A percentile compares a stretch with the other conserved stretches of the same genome.
These are phyloP conservation scores for Zaprionus africanus DNA, from an alignment of 1,140 invertebrate genomes.

Conservation along the genomic window DNA sequence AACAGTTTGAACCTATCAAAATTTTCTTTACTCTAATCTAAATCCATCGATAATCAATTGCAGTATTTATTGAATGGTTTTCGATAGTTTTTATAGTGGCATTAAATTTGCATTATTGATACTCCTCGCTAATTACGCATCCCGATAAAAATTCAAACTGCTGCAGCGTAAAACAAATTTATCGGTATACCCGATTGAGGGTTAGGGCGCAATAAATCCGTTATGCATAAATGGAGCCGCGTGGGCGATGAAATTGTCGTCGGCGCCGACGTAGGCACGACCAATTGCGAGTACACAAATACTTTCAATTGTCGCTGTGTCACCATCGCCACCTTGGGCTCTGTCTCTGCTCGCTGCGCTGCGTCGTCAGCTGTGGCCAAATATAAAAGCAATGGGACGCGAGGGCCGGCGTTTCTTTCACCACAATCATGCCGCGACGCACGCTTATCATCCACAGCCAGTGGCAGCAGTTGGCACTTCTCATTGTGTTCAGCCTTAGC, in stretches of 20 bases:
- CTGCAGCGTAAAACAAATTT: not conserved
- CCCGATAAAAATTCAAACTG: not conserved
- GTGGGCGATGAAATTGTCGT: slow-evolving; percentile 39
- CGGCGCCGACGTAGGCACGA: slow-evolving; percentile 13
- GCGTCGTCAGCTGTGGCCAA: slow-evolving; percentile 7
- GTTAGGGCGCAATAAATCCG: slow-evolving; percentile 34
- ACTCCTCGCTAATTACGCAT: not conserved
- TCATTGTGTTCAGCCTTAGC: not conserved
- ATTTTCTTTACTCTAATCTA: no score
- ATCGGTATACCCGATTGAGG: not conserved
- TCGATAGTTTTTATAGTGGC: not conserved
- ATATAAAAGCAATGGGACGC: slow-evolving; percentile 64
- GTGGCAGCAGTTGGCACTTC: slow-evolving; percentile 15
- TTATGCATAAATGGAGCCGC: slow-evolving; percentile 34
- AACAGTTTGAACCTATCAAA: no score
- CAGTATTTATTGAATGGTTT: not conserved
- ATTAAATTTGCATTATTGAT: not conserved
- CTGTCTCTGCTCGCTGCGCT: not conserved
- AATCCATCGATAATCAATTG: not conserved
- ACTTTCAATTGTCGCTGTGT: slow-evolving; percentile 70
- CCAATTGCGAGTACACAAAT: slow-evolving; percentile 35
- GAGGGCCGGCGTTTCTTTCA: slow-evolving; percentile 64
- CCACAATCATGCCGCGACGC: slow-evolving; percentile 56
- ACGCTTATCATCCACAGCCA: slow-evolving; percentile 36
- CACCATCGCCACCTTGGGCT: slow-evolving; percentile 22